Evolutionary conservation across 1,140 invertebrate species (phyloP), one percentile per base, ranked within the genome.

Genomic region (Anagrus nilaparvatae): DNA sequence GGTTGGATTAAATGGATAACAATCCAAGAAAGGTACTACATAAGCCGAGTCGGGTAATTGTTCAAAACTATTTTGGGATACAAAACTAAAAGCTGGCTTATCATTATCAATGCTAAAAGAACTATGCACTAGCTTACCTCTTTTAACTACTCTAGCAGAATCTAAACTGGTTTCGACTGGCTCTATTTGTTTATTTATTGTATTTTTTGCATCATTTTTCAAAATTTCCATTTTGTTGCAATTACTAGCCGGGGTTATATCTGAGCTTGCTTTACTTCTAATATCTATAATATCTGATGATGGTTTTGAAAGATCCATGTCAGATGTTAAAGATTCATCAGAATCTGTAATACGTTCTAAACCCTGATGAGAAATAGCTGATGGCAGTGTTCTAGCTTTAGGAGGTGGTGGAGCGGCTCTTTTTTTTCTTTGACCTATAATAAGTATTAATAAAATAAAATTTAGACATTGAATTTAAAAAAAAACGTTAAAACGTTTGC

Each of bases 291-390:
- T 58, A 18, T 68, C 63, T 2, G 63, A 66, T 0, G 63, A 50
- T 3, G 65, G 64, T 36, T 66, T 65, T 0, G 63, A 63, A 2
- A 60, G 43, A 9, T 63, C 61, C 44, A 64, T 65, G 29, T 65
- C 63, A 0, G 63, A 68, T 5, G 61, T 68, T 2, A 65, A 46
- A 1, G 62, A 65, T 14, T 65, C 64, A 18, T 67, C 65, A 0
- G 65, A 67, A 14, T 67, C 64, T 5, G 61, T 52, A 10, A 67
- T 68, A 12, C 64, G 61, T 29, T 68, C 63, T 3, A 67, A 39
- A 2, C 54, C 61, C 42, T 65, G 64, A 2, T 47, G 58, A 3
- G 64, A 65, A 28, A 64, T 65, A 4, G 65, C 62, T 2, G 63
- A 64, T 1, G 64, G 65, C 3, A 67, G 39, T 0, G 63, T 58